phyloP scores from a whole-genome alignment of 1,140 invertebrate genomes.

The Diuraphis noxia region DNA sequence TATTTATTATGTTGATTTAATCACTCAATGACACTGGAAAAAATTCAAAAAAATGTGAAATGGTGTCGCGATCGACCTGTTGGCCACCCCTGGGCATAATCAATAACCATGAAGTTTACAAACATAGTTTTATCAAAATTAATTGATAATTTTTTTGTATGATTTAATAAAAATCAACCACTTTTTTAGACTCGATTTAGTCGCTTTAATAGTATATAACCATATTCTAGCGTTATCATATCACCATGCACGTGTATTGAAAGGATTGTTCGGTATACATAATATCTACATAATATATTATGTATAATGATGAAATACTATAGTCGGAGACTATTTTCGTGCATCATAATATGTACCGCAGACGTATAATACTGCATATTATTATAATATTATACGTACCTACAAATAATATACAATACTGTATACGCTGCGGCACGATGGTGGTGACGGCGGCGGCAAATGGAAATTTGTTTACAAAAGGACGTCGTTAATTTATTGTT shows the following conservation, averaged over 20 bases:
- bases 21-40: no score
- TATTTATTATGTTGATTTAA: no score
- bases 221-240: no score
- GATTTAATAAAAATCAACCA: no score
- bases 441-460: slow-evolving; percentile 3
- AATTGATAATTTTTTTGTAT: no score
- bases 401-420: not conserved
- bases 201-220: no score
- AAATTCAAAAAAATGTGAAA: no score
- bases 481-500: slow-evolving; percentile 41
- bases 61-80: no score
- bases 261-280: not conserved
- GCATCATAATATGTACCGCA: not conserved
- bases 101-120: no score
- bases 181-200: no score
- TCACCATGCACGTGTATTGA: not conserved
- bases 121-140: no score
- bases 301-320: not conserved
- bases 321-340: not conserved
- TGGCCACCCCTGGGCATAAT: no score
- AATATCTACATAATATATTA: not conserved
- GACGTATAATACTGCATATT: not conserved
- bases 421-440: not conserved
- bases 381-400: not conserved
- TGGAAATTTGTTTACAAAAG: slow-evolving; percentile 47